These are phyloP conservation scores for Hypsopygia costalis DNA, from an alignment of 2,888 invertebrate species.

Conservation along the genomic window DNA sequence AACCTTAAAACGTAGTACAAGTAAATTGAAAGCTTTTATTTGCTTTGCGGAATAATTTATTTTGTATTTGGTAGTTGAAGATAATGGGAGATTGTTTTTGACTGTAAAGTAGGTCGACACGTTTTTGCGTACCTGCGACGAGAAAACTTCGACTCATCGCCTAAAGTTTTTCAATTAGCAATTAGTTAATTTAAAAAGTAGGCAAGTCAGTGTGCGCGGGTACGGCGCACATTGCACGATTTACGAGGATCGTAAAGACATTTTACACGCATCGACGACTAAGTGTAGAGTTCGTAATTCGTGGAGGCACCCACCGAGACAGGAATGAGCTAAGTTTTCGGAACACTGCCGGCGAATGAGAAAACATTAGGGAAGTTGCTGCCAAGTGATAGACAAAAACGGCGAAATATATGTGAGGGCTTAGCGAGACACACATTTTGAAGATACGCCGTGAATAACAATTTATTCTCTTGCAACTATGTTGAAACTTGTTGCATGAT, in stretches of 20 bases:
- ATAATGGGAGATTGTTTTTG: slow-evolving; percentile 37
- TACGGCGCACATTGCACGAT: slow-evolving; percentile 48
- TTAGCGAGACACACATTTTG: slow-evolving; percentile 50
- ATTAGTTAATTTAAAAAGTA: slow-evolving; percentile 60
- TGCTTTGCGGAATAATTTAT: slow-evolving; percentile 4
- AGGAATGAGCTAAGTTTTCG: slow-evolving; percentile 68
- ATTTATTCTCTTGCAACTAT: slow-evolving; percentile 47
- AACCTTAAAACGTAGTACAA: background rate
- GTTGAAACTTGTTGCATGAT: slow-evolving; percentile 39
- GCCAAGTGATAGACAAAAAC: slow-evolving; percentile 67
- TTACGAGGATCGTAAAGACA: slow-evolving; percentile 62
- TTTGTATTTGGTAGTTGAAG: slow-evolving; percentile 14
- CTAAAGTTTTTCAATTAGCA: slow-evolving; percentile 69
- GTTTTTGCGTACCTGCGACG: slow-evolving; percentile 43
- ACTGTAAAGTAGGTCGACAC: slow-evolving; percentile 42
- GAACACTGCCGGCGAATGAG: slow-evolving; percentile 63
- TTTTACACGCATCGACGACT: slow-evolving; percentile 71
- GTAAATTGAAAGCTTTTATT: slow-evolving; percentile 1
- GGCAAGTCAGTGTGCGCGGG: slow-evolving; percentile 27
- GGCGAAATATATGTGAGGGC: slow-evolving; percentile 56
- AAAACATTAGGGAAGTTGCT: slow-evolving; percentile 70
- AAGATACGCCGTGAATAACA: slow-evolving; percentile 59
- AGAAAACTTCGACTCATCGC: slow-evolving; percentile 37
- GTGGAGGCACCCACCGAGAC: slow-evolving; percentile 58
- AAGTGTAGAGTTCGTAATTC: slow-evolving; percentile 67